Base-by-base conservation (phyloP, 1,140 invertebrate species). In the Scaptomyza pallida region DNA sequence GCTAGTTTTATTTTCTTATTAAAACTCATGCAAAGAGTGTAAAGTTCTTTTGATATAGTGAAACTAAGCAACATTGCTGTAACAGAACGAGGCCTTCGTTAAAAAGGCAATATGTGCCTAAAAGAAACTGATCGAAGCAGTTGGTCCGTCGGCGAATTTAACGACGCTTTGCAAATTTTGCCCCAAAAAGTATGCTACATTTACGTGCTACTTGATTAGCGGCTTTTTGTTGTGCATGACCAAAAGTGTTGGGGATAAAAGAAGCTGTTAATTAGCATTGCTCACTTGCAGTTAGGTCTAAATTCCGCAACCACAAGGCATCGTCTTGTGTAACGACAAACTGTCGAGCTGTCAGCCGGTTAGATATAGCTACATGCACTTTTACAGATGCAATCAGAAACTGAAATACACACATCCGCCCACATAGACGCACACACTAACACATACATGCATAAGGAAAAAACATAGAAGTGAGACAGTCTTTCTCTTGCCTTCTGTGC, bases 341-440 rank as follows among this genome's bases (percentile, higher is more conserved):
- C 19, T 65, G 62, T 65, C 63, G 17, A 65, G 56, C 61, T 65
- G 68, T 52, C 62, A 65, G 61, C 48, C 40, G 1, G 60, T 21
- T 43, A 26, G 33, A n/a, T n/a, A 37, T 37, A 12, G 51, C 60
- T 33, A 56, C 51, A 51, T 75, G 55, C 55, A 72, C 80, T 72
- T 56, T 63, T 64, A 67, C 76, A 80, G 81, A 65, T 83, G 80
- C 81, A 86, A 80, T 85, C 81, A 65, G 47, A 62, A 71, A 57
- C 68, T 79, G 54, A 67, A 73, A 67, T 47, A 55, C 60, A 64
- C 72, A 74, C 72, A 67, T 48, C 17, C 59, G 60, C 51, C 41
- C 67, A 43, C 60, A 30, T 41, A 45, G 48, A 41, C 63, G 26
- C 23, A 50, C 12, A 55, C 60, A 61, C 67, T 67, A 63, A 60